A percentile compares a stretch with the other conserved stretches of the same genome.
Evolutionary conservation across 2,888 invertebrate species (phyloP).

Genomic region (Chloromyia formosa): DNA sequence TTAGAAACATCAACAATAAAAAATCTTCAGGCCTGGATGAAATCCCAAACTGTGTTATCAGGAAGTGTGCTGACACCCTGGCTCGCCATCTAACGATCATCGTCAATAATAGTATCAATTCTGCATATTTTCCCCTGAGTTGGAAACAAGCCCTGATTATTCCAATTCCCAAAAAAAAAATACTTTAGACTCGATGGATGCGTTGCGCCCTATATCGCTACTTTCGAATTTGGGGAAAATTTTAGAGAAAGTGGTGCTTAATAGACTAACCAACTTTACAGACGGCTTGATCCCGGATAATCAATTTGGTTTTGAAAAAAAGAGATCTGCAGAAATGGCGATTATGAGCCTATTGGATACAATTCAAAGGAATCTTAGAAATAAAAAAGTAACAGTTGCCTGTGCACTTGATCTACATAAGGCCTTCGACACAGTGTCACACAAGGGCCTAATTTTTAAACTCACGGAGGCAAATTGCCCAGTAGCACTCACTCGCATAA

Average conservation of each 20-base stretch:
- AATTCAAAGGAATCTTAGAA: background rate
- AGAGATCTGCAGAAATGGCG: background rate
- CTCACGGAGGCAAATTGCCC: background rate
- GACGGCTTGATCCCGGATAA: background rate
- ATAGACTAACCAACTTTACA: background rate
- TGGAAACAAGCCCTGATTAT: background rate
- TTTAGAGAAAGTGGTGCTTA: background rate
- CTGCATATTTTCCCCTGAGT: background rate
- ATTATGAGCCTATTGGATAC: background rate
- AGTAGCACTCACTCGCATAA: background rate
- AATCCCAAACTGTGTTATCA: background rate
- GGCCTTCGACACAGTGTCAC: constrained; percentile 19
- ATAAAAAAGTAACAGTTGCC: background rate
- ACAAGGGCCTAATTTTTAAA: constrained; percentile 13
- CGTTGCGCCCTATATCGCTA: background rate
- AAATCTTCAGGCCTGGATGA: background rate
- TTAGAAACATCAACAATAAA: background rate
- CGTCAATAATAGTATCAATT: background rate
- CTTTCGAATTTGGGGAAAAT: constrained; percentile 1
- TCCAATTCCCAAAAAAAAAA: background rate
- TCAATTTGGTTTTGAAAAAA: constrained; percentile 12
- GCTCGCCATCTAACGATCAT: background rate
- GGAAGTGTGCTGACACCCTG: background rate
- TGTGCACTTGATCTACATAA: constrained; percentile 7
- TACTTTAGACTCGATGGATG: background rate